Base-by-base conservation (phyloP, 2,888 invertebrate genomes). In the Apeira syringaria region DNA sequence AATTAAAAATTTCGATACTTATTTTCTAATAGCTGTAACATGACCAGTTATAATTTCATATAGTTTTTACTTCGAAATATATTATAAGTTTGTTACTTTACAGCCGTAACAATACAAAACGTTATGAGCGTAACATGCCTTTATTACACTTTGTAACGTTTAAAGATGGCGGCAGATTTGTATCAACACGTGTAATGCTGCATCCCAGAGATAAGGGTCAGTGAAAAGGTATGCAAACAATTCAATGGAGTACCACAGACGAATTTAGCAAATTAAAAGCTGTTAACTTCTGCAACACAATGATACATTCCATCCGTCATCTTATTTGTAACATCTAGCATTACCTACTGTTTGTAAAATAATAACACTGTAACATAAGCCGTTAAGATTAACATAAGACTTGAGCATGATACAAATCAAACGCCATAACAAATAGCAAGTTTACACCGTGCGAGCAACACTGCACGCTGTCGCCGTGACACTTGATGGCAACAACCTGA, bases 61-160 rank as follows among this genome's bases (percentile, higher is more conserved):
- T 10, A 20, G 4, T 48, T 59, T 36, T 49, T 40, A 46, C 45
- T 52, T 34, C 49, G 31, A 11, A 13, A 33, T 25, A 38, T 33
- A 34, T 33, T 31, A 15, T n/a, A 42, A 42, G 10, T 12, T 25
- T 24, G 27, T 37, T 32, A 37, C 32, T 25, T 30, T 28, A 4
- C 22, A 17, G n/a, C 12, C 12, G 31, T 43, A 32, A 43, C 37
- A 29, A 27, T 36, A 43, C 32, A 31, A 24, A 35, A 30, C 25
- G 12, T 31, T 30, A 29, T 17, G 17, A 26, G 22, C 31, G 17
- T 25, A 31, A 39, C 29, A 27, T 39, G 28, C 28, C 13, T 31
- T 31, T 4, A 35, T 45, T 35, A 39, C 25, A 34, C 5, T 7
- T 36, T 10, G 22, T 13, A 47, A 39, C 33, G 32, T 29, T 6